A percentile compares a stretch with the other conserved stretches of the same genome.
Conservation (phyloP, 2,888 invertebrate genomes). For the Conistra vaccinii region DNA sequence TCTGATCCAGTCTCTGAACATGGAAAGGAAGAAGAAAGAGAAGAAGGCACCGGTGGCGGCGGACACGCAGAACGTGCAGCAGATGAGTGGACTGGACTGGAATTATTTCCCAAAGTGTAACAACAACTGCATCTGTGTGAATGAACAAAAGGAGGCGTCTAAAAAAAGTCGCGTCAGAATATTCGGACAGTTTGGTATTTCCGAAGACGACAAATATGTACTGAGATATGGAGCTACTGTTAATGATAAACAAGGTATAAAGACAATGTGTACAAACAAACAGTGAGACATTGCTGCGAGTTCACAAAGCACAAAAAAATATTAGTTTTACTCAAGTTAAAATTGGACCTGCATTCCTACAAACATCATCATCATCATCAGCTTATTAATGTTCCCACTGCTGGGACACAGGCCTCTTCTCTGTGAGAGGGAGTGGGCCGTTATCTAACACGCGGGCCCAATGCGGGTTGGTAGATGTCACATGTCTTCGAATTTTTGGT, state of each 20-base stretch:
- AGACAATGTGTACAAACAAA: neutral
- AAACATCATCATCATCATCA: too few relatives aligned
- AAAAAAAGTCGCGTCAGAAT: conserved; percentile 77
- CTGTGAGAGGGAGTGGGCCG: too few relatives aligned
- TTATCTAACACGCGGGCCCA: too few relatives aligned
- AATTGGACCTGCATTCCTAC: neutral
- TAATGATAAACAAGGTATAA: conserved; percentile 77
- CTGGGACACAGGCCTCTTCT: too few relatives aligned
- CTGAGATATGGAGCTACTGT: conserved; percentile 82
- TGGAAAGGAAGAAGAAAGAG: conserved; percentile 77
- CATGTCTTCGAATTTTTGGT: too few relatives aligned
- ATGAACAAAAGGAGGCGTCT: neutral
- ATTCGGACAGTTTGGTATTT: conserved; percentile 80
- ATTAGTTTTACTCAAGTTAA: neutral
- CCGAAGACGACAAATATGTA: conserved; percentile 79
- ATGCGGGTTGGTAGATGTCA: too few relatives aligned
- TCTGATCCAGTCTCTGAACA: conserved; percentile 76
- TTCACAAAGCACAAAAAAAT: neutral
- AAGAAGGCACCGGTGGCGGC: conserved; percentile 51
- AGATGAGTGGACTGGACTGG: neutral
- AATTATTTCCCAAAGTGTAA: conserved; percentile 13
- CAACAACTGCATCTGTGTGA: conserved; percentile 11
- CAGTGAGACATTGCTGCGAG: neutral
- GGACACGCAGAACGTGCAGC: conserved; percentile 11
- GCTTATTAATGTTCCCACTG: too few relatives aligned